These are phyloP conservation scores for Merodon equestris DNA, from an alignment of 2,888 invertebrate genomes.

Conservation along the genomic window DNA sequence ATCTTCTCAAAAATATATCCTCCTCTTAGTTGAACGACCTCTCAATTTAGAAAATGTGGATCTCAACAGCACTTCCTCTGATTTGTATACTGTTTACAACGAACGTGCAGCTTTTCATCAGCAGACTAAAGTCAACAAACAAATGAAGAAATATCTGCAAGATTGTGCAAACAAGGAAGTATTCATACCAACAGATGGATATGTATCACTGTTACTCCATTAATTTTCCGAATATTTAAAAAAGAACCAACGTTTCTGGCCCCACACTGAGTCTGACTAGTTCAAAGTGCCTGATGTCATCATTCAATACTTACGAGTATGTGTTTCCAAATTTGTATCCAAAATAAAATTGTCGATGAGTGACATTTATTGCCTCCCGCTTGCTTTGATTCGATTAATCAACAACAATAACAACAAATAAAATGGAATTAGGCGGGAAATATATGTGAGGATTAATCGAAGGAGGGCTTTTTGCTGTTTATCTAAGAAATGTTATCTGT, in stretches of 20 bases:
- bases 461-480: constrained; percentile 5
- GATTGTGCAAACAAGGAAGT: constrained; percentile 53
- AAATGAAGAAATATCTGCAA: constrained; percentile 13
- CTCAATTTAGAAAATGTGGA: too few relatives aligned
- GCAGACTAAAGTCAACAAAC: background rate
- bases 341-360: constrained; percentile 27
- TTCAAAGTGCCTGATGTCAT: constrained; percentile 18
- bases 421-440: constrained; percentile 13
- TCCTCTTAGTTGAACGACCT: too few relatives aligned
- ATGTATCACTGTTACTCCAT: constrained; percentile 32
- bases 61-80: too few relatives aligned
- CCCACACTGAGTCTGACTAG: background rate
- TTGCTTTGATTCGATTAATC: constrained; percentile 35
- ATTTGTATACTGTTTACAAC: too few relatives aligned
- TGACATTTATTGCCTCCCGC: constrained; percentile 26
- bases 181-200: constrained; percentile 13
- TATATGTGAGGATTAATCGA: constrained; percentile 1
- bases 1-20: too few relatives aligned
- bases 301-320: constrained; percentile 2
- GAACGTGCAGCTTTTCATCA: too few relatives aligned
- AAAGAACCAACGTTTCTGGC: background rate
- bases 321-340: background rate
- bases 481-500: constrained; percentile 35
- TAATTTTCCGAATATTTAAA: constrained; percentile 8
- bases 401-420: constrained; percentile 13